Base-by-base conservation (phyloP, 2,888 invertebrate genomes). In the Drosophila quinaria region DNA sequence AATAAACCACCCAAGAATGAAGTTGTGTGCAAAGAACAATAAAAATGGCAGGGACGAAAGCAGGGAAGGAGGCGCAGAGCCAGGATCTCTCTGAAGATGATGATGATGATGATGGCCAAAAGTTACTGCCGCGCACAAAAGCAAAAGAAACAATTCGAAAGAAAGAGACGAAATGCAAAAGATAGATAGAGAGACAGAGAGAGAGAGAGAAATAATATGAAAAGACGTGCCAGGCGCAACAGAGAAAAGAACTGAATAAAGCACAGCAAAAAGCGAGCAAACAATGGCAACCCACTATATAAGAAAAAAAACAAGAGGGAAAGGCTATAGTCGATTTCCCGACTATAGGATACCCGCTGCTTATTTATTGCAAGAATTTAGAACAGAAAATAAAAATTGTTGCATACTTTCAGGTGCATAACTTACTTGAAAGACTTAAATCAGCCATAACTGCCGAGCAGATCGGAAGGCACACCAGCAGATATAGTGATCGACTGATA, bases 21-120 rank as follows among this genome's bases (percentile, higher is more conserved):
- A 85, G 87, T 80, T 82, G 90, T 89, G 85, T 81, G 84, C 86
- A 77, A 79, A 89, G 86, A 89, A 85, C 90, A 85, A 89, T 88
- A 85, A 89, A 87, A 85, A 87, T 61, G 88, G 88, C 66, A 78
- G 70, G 68, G 62, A 62, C 56, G 46, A 19, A 35, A 44, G 3
- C 9, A 22, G 9, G 11, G 9, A 10, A 33, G 22, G 29, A 8
- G 19, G 8, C 29, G 5, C 31, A 35, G 47, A 19, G 44, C 44
- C 50, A n/a, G 51, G 35, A 55, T 62, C 42, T 22, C 15, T 2
- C 39, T 39, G 47, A 44, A 19, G 51, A 51, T 42, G 60, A 37
- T 49, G 29, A 56, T 11, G 59, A 39, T 47, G 58, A 19, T 31
- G 63, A 19, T 52, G 51, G 83, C 78, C 67, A 72, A 89, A 81